Evolutionary conservation across 2,888 invertebrate species (phyloP).

Genomic region (Hoplodrina ambigua): DNA sequence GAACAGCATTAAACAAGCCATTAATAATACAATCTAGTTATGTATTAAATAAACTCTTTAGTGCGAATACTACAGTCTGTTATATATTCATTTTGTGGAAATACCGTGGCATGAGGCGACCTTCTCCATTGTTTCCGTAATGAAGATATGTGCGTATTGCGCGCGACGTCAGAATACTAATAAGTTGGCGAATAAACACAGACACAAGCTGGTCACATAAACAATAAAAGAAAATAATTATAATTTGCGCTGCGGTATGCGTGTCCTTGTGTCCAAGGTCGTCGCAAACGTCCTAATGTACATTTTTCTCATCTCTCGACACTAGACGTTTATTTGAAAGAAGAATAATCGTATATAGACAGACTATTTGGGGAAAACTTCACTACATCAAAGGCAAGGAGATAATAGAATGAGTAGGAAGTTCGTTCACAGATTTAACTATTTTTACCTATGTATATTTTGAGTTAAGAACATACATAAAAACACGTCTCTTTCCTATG

Average conservation of each 20-base stretch:
- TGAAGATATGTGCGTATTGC: conserved; percentile 66
- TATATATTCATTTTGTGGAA: conserved; percentile 54
- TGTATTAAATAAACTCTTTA: conserved; percentile 58
- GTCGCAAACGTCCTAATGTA: conserved; percentile 32
- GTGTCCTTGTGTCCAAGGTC: conserved; percentile 32
- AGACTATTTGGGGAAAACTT: conserved; percentile 18
- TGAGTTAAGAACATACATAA: background rate
- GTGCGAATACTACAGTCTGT: conserved; percentile 54
- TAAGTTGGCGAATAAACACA: conserved; percentile 65
- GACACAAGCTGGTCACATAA: conserved; percentile 62
- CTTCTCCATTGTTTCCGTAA: conserved; percentile 65
- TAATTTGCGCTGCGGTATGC: conserved; percentile 45
- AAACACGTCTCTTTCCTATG: too few species aligned
- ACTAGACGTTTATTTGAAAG: conserved; percentile 8
- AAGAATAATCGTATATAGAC: conserved; percentile 23
- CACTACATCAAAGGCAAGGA: conserved; percentile 34
- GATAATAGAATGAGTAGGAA: conserved; percentile 10
- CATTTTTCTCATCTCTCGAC: conserved; percentile 10
- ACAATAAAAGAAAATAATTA: conserved; percentile 62
- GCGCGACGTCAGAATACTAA: conserved; percentile 71
- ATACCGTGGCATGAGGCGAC: conserved; percentile 53
- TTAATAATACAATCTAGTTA: conserved; percentile 56
- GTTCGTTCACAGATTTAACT: background rate
- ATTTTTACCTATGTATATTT: background rate
- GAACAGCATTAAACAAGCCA: conserved; percentile 51